These are phyloP conservation scores for Salvelinus namaycush DNA, from an alignment of 2,113 vertebrate genomes.

Conservation along the genomic window DNA sequence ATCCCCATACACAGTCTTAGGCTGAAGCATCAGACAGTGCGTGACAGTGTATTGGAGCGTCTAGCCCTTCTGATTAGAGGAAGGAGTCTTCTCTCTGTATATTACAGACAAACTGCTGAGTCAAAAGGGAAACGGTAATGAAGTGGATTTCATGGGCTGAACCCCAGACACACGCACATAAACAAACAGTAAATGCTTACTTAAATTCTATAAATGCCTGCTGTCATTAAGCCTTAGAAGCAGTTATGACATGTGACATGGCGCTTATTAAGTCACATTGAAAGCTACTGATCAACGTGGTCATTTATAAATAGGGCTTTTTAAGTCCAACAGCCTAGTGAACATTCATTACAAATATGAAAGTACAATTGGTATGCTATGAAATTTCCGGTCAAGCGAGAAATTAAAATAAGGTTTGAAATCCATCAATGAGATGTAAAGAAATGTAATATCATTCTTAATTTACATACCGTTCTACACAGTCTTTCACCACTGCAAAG, in stretches of 20 bases:
- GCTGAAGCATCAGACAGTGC: not conserved
- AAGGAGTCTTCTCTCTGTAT: not conserved
- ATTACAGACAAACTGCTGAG: not conserved
- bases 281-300: not conserved
- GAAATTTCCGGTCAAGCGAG: too few species aligned
- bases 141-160: not conserved
- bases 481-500: conserved; percentile 97
- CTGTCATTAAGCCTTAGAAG: not conserved
- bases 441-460: not conserved
- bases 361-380: not conserved
- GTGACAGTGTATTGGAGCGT: too few species aligned
- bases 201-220: not conserved
- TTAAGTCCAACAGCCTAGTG: not conserved
- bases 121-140: not conserved
- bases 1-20: not conserved
- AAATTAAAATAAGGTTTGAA: not conserved
- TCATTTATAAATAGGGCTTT: not conserved
- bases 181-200: not conserved
- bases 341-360: not conserved
- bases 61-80: not conserved
- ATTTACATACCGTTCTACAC: conserved; percentile 84
- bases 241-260: not conserved
- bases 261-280: not conserved
- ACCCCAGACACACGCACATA: not conserved
- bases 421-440: not conserved